Base-by-base conservation (phyloP, 2,113 vertebrate genomes). In the Albula glossodonta region DNA sequence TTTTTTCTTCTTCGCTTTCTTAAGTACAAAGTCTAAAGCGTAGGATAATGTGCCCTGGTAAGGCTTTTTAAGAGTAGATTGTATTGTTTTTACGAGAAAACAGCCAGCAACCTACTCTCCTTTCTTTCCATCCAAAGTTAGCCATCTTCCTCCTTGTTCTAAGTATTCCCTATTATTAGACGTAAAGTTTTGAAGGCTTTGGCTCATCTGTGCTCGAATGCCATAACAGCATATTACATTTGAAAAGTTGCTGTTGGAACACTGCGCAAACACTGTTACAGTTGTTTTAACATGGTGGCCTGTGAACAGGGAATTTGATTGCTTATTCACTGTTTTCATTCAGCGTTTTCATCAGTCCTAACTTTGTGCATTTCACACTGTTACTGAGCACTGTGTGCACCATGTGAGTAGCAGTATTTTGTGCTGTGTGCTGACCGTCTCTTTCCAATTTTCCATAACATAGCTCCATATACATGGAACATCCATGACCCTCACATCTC, bases 1-100 rank as follows among this genome's bases (percentile, higher is more conserved):
- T 90, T 91, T 51, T 50, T 51, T 78, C 51, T 90, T 92, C 8
- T 88, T 90, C 89, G 92, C 88, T 92, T 86, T 86, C 91, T 90
- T 88, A 92, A 88, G 91, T 82, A 70, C 78, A 83, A 53, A 53
- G 53, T 84, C 88, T 88, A 87, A 82, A 83, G 84, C 90, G 85
- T 80, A 53, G 82, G 84, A 31, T 63, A 80, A 84, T 70, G 85
- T 74, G 10, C 52, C 60, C 56, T 41, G 25, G 80, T 48, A 57
- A 87, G 86, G 78, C 78, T 79, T 87, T 84, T 84, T 53, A 81
- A 48, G 60, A 57, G 57, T 74, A n/a, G 9, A 8, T 15, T 51
- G 9, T 51, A 19, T 25, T n/a, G 25, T 52, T 81, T 66, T 66
- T 66, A 19, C 2, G 2, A 60, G 57, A 60, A 60, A 60, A 60